Evolutionary conservation across 2,888 invertebrate genomes (phyloP).

Genomic region (Drosophila anomelani): DNA sequence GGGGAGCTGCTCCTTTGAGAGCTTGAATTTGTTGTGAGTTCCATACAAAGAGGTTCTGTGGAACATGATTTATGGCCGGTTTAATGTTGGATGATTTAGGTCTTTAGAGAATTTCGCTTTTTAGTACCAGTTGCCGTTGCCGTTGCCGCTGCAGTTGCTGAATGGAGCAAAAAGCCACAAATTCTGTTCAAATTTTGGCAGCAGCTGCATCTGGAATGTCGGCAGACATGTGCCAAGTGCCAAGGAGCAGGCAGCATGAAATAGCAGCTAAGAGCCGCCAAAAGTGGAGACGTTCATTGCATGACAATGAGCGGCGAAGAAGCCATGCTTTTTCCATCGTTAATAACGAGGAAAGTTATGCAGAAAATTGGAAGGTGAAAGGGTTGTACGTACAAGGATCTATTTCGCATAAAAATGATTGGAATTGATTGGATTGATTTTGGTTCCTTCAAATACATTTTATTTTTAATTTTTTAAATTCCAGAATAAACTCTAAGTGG

Average conservation of each 20-base stretch:
- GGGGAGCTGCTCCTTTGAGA: background rate
- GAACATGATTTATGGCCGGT: slow-evolving; percentile 7
- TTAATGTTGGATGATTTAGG: slow-evolving; percentile 20
- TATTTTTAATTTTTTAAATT: no score
- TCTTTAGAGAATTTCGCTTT: slow-evolving; percentile 10
- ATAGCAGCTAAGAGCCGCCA: slow-evolving; percentile 23
- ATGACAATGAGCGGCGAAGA: slow-evolving; percentile 50
- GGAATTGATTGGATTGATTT: no score
- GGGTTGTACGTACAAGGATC: background rate
- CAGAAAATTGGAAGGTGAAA: background rate
- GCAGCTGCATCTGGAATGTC: slow-evolving; percentile 21
- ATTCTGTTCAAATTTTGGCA: slow-evolving; percentile 7
- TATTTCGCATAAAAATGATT: no score
- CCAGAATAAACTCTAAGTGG: no score
- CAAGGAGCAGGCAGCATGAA: slow-evolving; percentile 18
- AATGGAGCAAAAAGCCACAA: background rate
- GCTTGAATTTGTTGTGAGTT: slow-evolving; percentile 1
- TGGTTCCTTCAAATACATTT: no score
- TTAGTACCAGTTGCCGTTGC: background rate
- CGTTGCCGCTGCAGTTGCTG: background rate
- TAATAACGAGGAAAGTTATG: background rate
- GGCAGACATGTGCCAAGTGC: slow-evolving; percentile 31
- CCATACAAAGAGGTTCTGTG: background rate
- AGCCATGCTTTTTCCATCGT: background rate
- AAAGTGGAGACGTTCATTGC: slow-evolving; percentile 34